Evolutionary conservation across 2,797 vertebrate genomes (phyloP).

Genomic region (Muscicapa striata): DNA sequence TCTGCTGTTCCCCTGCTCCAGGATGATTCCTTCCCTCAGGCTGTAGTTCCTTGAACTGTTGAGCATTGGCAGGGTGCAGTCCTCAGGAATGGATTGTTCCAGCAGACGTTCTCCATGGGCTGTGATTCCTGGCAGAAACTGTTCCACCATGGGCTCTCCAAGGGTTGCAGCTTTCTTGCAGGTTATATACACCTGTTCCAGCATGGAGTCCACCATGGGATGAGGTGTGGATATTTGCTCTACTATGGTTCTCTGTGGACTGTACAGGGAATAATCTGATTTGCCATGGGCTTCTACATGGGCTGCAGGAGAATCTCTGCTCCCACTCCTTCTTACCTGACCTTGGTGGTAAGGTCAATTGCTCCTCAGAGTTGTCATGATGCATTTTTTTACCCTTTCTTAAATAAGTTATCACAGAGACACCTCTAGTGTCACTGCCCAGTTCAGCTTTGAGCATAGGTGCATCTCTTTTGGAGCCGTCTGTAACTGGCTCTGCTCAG

Average conservation of each 20-base stretch:
- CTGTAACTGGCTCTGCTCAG: not conserved
- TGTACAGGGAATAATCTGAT: not conserved
- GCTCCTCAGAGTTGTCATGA: fast-evolving
- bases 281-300: not conserved
- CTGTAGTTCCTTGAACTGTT: not conserved
- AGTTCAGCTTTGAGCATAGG: not conserved
- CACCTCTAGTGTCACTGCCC: fast-evolving
- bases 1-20: not conserved
- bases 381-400: not conserved
- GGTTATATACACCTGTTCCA: not conserved
- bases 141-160: fast-evolving
- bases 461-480: fast-evolving
- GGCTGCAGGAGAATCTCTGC: not conserved
- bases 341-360: not conserved
- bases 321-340: not conserved
- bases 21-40: fast-evolving
- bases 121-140: not conserved
- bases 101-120: fast-evolving
- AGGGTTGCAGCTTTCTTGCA: not conserved
- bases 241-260: fast-evolving
- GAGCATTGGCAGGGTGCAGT: fast-evolving
- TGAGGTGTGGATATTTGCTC: not conserved
- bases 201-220: not conserved
- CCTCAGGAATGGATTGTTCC: not conserved
- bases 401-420: not conserved